A percentile compares a stretch with the other conserved stretches of the same genome.
phyloP scores from a whole-genome alignment of 2,113 vertebrate species.

The Myotis davidii region DNA sequence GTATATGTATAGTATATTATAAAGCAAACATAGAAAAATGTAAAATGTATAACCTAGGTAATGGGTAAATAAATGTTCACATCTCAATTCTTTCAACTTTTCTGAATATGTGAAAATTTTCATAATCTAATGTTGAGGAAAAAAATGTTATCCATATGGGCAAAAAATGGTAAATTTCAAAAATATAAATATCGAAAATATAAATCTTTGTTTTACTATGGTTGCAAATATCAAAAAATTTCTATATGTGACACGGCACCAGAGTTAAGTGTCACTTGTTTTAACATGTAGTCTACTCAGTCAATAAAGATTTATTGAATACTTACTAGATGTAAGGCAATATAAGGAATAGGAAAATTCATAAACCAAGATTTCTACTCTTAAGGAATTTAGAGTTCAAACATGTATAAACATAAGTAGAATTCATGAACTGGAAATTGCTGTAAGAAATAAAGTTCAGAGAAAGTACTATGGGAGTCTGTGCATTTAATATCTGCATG shows the following conservation, averaged over 20 bases:
- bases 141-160: background rate
- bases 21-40: background rate
- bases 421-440: background rate
- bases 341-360: background rate
- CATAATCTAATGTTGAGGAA: background rate
- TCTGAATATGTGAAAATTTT: background rate
- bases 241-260: no score
- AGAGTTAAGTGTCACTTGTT: background rate
- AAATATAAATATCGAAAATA: no score
- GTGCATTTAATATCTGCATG: background rate
- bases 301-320: background rate
- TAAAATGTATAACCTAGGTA: background rate
- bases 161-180: no score
- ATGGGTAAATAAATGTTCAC: background rate
- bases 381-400: background rate
- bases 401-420: background rate
- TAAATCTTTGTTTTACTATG: no score
- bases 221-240: no score
- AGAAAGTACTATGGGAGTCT: background rate
- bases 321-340: background rate
- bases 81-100: background rate
- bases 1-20: background rate
- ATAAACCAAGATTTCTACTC: slow-evolving; percentile 11
- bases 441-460: background rate
- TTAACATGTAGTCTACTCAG: background rate